Conservation (phyloP, 2,113 vertebrate genomes). For the Cavia aperea region DNA sequence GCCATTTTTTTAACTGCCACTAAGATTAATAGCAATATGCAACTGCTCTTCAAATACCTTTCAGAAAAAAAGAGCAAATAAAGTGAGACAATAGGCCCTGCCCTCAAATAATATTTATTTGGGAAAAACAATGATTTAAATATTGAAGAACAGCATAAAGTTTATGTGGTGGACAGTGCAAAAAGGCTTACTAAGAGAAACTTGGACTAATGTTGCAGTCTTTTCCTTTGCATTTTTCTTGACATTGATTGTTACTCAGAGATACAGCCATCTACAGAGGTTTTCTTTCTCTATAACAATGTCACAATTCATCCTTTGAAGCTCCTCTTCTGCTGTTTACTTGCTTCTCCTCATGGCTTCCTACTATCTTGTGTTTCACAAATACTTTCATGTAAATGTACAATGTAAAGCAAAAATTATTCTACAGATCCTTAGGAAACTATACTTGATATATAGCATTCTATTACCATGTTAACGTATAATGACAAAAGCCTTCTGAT, state of each 20-base stretch:
- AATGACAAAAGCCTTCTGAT: not conserved
- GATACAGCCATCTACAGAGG: not conserved
- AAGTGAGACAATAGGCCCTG: not conserved
- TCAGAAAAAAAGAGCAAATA: constrained; percentile 12
- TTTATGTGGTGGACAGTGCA: not conserved
- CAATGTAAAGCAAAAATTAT: not conserved
- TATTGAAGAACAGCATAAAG: not conserved
- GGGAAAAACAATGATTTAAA: not conserved
- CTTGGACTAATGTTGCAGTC: not conserved
- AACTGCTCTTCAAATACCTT: constrained; percentile 32
- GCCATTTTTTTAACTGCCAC: constrained; percentile 12
- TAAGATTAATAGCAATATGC: constrained; percentile 35
- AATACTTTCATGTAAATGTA: not conserved
- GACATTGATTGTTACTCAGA: not conserved
- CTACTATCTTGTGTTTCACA: not conserved
- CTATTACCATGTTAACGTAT: not conserved
- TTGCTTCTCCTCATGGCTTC: not conserved
- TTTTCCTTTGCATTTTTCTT: not conserved
- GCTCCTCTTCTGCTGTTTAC: not conserved
- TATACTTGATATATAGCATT: not conserved
- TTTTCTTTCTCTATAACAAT: not conserved
- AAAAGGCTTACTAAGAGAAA: not conserved
- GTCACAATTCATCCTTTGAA: not conserved
- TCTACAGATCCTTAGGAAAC: not conserved
- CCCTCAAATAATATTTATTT: not conserved